These are phyloP conservation scores for Erythrolamprus reginae DNA, from an alignment of 2,113 vertebrate genomes.

Conservation along the genomic window DNA sequence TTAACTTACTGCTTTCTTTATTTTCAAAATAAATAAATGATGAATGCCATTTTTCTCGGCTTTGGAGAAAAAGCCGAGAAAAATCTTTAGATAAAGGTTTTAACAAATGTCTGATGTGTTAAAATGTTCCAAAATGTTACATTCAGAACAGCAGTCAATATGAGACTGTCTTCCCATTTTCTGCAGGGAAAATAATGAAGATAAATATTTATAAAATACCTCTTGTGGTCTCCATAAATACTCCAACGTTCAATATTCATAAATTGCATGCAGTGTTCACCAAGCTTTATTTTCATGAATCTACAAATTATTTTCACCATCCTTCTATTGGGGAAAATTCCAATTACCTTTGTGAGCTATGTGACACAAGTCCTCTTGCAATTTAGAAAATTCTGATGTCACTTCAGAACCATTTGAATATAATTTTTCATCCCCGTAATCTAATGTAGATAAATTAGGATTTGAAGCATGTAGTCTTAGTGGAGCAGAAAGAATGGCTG, in stretches of 20 bases:
- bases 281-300: not conserved
- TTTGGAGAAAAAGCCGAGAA: too few relatives aligned
- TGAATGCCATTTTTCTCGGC: conserved; percentile 35
- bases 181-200: not conserved
- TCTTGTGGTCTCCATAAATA: not conserved
- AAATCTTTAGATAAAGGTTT: not conserved
- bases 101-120: conserved; percentile 16
- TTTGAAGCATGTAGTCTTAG: conserved; percentile 93
- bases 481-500: conserved; percentile 77
- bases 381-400: conserved; percentile 85
- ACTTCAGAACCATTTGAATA: conserved; percentile 82
- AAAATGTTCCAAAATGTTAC: not conserved
- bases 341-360: conserved; percentile 83
- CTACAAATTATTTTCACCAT: not conserved
- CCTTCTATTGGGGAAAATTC: conserved; percentile 2
- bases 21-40: conserved; percentile 17
- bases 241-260: not conserved
- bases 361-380: conserved; percentile 93
- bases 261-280: not conserved
- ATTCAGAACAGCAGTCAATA: not conserved
- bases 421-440: conserved; percentile 79
- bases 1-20: conserved; percentile 2
- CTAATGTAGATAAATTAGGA: conserved; percentile 91
- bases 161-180: not conserved
- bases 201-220: not conserved